Percentiles rank a stretch among this genome's conserved stretches.
Evolutionary conservation across 1,140 invertebrate genomes (phyloP).

Genomic region (Lepidurus couesii): DNA sequence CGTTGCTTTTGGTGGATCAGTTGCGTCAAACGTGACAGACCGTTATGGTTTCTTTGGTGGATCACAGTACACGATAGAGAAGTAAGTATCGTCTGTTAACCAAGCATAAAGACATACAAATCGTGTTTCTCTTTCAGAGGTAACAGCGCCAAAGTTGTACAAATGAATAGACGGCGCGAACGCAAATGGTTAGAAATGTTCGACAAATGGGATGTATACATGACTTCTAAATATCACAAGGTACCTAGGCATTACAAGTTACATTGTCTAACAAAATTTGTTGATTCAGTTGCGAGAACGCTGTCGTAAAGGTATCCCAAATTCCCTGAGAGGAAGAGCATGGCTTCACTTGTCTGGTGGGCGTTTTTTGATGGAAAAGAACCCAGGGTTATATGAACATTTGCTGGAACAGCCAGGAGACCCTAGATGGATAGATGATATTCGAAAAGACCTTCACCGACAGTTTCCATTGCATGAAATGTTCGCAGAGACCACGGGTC

Average conservation of each 20-base stretch:
- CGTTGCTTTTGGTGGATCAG: constrained; percentile 52
- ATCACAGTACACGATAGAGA: constrained; percentile 76
- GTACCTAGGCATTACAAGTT: constrained; percentile 46
- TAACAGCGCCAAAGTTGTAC: constrained; percentile 55
- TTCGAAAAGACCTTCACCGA: constrained; percentile 84
- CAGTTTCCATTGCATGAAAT: constrained; percentile 97
- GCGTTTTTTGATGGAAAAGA: constrained; percentile 64
- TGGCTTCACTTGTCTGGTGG: constrained; percentile 94
- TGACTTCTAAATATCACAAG: constrained; percentile 89
- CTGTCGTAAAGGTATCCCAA: constrained; percentile 82
- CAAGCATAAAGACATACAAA: constrained; percentile 13
- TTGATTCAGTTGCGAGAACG: constrained; percentile 54
- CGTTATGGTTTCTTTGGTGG: constrained; percentile 87
- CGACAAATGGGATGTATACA: constrained; percentile 86
- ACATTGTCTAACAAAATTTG: constrained; percentile 26
- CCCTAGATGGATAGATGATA: constrained; percentile 84
- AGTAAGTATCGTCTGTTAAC: constrained; percentile 51
- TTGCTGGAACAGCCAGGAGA: constrained; percentile 69
- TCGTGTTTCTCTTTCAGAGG: constrained; percentile 1
- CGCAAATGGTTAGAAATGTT: constrained; percentile 96
- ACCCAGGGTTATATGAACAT: constrained; percentile 64
- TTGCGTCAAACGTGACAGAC: constrained; percentile 70
- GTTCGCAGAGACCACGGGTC: constrained; percentile 81
- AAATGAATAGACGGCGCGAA: constrained; percentile 78
- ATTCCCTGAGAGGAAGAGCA: constrained; percentile 76